phyloP scores from a whole-genome alignment of 2,797 vertebrate species.

The Rhinophrynus dorsalis region DNA sequence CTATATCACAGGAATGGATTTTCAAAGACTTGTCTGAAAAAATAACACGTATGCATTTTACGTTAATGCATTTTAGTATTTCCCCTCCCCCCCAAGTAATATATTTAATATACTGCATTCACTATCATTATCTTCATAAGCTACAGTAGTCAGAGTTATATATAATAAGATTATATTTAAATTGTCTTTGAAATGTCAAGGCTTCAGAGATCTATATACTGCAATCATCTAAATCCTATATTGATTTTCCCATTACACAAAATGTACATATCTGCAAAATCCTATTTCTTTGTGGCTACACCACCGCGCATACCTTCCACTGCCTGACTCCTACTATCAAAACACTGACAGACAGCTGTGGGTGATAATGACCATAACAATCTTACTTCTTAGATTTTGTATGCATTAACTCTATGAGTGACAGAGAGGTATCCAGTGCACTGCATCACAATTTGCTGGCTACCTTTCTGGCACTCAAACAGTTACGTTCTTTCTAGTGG shows the following conservation, averaged over 20 bases:
- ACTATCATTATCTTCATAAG: neutral
- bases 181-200: neutral
- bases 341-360: constrained; percentile 18
- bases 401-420: constrained; percentile 35
- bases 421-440: no score
- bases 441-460: no score
- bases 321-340: constrained; percentile 9
- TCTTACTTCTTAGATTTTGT: constrained; percentile 9
- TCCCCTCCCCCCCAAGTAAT: neutral
- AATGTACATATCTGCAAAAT: neutral
- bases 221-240: constrained; percentile 6
- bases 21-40: constrained; percentile 1
- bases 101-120: neutral
- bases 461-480: no score
- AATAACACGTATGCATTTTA: neutral
- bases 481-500: neutral
- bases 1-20: neutral
- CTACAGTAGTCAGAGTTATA: neutral
- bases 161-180: neutral
- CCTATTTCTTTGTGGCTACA: neutral
- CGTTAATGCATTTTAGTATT: neutral
- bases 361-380: constrained; percentile 22
- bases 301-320: constrained; percentile 11
- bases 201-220: neutral
- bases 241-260: neutral